Conservation (phyloP, 2,797 vertebrate genomes). For the Carcharodon carcharias region DNA sequence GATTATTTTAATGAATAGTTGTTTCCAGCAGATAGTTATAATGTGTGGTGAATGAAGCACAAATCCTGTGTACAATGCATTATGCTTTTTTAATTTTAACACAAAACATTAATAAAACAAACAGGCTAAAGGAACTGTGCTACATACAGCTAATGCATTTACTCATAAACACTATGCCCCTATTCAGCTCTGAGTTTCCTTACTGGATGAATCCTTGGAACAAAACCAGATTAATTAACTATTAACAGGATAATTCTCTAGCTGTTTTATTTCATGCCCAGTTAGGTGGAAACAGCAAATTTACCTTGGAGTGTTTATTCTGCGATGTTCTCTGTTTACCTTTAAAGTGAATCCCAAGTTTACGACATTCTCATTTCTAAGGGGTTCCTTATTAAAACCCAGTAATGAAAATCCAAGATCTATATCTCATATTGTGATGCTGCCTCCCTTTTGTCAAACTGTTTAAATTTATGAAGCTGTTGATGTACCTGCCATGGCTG, state of each 20-base stretch:
- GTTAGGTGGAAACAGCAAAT: too few species aligned
- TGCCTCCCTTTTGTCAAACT: slow-evolving; percentile 12
- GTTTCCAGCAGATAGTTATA: background rate
- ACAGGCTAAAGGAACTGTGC: background rate
- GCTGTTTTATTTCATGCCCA: slow-evolving; percentile 8
- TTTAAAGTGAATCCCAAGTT: slow-evolving; percentile 12
- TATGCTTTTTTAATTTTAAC: background rate
- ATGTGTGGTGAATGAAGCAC: background rate
- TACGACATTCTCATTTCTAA: background rate
- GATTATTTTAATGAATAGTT: background rate
- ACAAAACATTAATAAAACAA: background rate
- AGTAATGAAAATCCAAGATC: background rate
- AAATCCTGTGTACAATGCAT: background rate
- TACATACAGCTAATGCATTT: background rate
- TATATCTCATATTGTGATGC: background rate
- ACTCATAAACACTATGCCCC: background rate
- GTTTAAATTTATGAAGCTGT: slow-evolving; percentile 5
- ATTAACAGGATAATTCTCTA: slow-evolving; percentile 23
- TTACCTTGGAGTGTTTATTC: background rate
- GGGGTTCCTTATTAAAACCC: background rate
- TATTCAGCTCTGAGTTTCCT: background rate
- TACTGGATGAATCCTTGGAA: background rate
- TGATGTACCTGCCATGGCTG: background rate
- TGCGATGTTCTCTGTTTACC: slow-evolving; percentile 4
- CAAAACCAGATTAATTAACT: background rate